Conservation (phyloP, 2,888 invertebrate species). For the Nesidiocoris tenuis region DNA sequence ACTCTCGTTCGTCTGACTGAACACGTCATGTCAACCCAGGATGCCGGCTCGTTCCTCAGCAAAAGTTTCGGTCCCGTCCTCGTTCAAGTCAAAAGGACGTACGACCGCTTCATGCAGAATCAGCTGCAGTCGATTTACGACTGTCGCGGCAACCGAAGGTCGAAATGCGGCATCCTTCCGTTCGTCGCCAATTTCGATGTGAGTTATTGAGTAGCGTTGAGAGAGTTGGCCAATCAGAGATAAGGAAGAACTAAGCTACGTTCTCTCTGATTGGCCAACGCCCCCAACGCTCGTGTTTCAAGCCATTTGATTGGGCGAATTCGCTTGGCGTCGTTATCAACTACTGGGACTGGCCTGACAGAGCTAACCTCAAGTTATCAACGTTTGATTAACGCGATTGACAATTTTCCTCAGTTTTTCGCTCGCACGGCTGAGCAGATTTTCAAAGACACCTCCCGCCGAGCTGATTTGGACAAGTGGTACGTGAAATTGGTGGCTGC, state of each 20-base stretch:
- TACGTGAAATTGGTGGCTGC: conserved; percentile 76
- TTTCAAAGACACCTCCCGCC: conserved; percentile 80
- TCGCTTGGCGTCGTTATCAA: too few species aligned
- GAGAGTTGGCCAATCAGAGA: too few species aligned
- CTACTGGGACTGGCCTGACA: too few species aligned
- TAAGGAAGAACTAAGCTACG: too few species aligned
- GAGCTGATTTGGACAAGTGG: conserved; percentile 91
- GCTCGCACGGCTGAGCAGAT: conserved; percentile 82
- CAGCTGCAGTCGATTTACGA: conserved; percentile 80
- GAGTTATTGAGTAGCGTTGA: too few species aligned
- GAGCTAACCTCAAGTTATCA: too few species aligned
- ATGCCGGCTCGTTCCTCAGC: conserved; percentile 80
- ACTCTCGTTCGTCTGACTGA: conserved; percentile 87
- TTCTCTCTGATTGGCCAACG: too few species aligned
- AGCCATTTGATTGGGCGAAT: too few species aligned
- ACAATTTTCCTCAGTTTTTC: too few species aligned
- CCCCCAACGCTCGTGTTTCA: too few species aligned
- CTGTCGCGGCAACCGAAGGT: conserved; percentile 67
- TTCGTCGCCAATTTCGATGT: conserved; percentile 87
- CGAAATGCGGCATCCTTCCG: conserved; percentile 85
- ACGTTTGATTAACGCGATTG: too few species aligned
- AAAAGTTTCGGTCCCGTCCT: conserved; percentile 83
- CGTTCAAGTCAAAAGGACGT: conserved; percentile 83
- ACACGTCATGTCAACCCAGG: conserved; percentile 87
- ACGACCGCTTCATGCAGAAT: conserved; percentile 86